These are phyloP conservation scores for Dolichopus griseipennis DNA, from an alignment of 2,888 invertebrate genomes.

Conservation along the genomic window DNA sequence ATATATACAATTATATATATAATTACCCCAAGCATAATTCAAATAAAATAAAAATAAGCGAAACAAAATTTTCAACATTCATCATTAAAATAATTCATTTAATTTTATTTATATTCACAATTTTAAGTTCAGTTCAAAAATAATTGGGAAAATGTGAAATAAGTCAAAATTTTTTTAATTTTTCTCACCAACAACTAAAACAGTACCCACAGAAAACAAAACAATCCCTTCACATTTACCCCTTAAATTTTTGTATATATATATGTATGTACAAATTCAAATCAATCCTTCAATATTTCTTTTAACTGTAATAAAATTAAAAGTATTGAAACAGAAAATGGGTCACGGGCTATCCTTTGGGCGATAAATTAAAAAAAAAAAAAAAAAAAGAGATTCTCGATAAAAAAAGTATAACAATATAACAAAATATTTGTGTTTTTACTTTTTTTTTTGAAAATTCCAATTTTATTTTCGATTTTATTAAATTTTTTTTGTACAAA, in stretches of 20 bases:
- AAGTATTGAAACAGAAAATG: neutral
- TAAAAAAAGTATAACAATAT: neutral
- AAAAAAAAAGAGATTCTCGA: neutral
- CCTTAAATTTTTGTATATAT: neutral
- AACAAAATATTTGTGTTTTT: too few relatives aligned
- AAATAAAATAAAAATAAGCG: too few relatives aligned
- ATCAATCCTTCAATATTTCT: neutral
- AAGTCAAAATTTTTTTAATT: neutral
- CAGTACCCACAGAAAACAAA: too few relatives aligned
- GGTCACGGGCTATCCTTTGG: slow-evolving; percentile 6
- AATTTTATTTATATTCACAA: neutral
- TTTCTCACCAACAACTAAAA: too few relatives aligned
- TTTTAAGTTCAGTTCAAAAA: neutral
- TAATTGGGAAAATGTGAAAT: neutral
- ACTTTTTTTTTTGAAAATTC: neutral
- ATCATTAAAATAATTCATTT: neutral
- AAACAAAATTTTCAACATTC: neutral
- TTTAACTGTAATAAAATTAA: neutral
- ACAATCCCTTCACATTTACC: neutral
- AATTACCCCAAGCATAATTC: neutral
- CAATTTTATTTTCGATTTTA: too few relatives aligned
- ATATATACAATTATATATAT: too few relatives aligned
- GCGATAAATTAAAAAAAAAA: neutral
- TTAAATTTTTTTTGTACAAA: neutral
- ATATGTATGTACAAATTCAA: too few relatives aligned